Percentiles rank a stretch among this genome's conserved stretches.
phyloP scores from a whole-genome alignment of 1,140 invertebrate genomes.

The Cylas formicarius region DNA sequence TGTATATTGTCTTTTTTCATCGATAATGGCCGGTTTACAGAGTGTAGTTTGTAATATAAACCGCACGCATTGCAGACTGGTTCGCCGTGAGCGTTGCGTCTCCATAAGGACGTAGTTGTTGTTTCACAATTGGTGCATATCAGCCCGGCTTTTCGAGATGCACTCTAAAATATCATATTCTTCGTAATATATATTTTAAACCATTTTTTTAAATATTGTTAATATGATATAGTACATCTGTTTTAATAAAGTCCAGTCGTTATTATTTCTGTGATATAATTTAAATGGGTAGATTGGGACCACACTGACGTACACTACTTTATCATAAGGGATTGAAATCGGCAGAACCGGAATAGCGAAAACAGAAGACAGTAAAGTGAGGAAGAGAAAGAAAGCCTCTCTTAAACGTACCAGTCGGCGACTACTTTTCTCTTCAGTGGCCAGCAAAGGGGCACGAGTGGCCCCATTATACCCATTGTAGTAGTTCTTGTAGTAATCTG shows the following conservation, averaged over 20 bases:
- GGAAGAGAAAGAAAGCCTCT: conserved; percentile 40
- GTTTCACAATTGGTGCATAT: conserved; percentile 89
- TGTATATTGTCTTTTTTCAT: conserved; percentile 97
- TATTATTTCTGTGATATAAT: no score
- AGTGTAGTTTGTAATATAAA: conserved; percentile 87
- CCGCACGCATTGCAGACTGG: conserved; percentile 94
- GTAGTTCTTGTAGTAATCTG: conserved; percentile 77
- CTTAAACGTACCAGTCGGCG: conserved; percentile 64
- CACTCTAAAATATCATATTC: conserved; percentile 51
- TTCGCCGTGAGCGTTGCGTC: conserved; percentile 77
- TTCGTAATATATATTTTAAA: no score
- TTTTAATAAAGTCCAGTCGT: no score
- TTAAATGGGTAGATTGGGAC: no score
- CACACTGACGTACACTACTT: no score
- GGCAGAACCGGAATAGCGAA: not conserved
- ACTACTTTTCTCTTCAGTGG: conserved; percentile 54
- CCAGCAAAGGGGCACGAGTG: conserved; percentile 43
- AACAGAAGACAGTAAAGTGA: conserved; percentile 11
- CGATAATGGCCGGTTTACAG: conserved; percentile 73
- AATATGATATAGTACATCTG: no score
- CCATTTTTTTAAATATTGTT: no score
- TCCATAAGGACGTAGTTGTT: conserved; percentile 80
- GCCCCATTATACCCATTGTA: conserved; percentile 49
- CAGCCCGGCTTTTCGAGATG: conserved; percentile 70
- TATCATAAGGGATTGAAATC: not conserved